A percentile compares a stretch with the other conserved stretches of the same genome.
These are phyloP conservation scores for Drosophila kambysellisi DNA, from an alignment of 2,888 invertebrate species.

Conservation along the genomic window DNA sequence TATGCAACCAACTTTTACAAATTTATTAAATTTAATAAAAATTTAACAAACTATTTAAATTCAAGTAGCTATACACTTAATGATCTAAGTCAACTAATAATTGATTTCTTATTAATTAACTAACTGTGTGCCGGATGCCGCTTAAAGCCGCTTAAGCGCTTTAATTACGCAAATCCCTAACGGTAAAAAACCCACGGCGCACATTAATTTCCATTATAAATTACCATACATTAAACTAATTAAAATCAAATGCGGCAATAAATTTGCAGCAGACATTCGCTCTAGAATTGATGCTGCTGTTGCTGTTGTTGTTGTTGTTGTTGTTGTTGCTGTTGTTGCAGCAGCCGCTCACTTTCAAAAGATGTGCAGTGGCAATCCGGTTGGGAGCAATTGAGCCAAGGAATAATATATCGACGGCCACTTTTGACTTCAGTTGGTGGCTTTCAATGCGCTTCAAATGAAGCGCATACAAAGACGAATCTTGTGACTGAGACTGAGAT, in stretches of 20 bases:
- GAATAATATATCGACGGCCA: constrained; percentile 42
- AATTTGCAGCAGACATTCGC: constrained; percentile 66
- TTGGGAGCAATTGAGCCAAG: constrained; percentile 46
- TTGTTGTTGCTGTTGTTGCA: constrained; percentile 15
- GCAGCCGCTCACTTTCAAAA: constrained; percentile 71
- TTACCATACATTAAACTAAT: constrained; percentile 77
- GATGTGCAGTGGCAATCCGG: constrained; percentile 71
- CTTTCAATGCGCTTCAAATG: constrained; percentile 73
- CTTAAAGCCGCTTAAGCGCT: constrained; percentile 5
- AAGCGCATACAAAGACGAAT: constrained; percentile 31
- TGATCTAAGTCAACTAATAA: background rate
- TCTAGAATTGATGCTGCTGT: constrained; percentile 71
- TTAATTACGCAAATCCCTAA: constrained; percentile 32
- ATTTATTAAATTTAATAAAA: background rate
- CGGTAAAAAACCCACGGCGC: constrained; percentile 14
- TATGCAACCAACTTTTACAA: background rate
- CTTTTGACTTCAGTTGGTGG: constrained; percentile 31
- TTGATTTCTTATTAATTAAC: background rate
- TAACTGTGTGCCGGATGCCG: constrained; percentile 23
- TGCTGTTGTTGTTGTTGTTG: constrained; percentile 13
- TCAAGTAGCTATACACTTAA: background rate
- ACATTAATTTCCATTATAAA: constrained; percentile 60
- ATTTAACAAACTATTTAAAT: background rate
- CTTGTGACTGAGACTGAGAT: constrained; percentile 38
- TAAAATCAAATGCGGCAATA: constrained; percentile 75